Evolutionary conservation across 2,888 invertebrate genomes (phyloP).

Genomic region (Lycia hirtaria): DNA sequence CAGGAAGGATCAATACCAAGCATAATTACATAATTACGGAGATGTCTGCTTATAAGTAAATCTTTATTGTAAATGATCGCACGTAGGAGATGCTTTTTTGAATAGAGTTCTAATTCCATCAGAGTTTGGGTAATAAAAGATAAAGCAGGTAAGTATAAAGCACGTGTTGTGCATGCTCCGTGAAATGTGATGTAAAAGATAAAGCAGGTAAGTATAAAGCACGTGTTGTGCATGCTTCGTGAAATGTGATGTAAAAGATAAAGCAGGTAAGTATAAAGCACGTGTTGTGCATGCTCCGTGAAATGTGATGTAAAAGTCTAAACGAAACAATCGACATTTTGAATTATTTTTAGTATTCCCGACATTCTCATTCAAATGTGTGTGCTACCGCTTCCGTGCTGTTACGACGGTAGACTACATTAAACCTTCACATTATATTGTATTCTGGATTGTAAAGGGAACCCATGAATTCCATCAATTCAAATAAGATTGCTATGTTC

Average conservation of each 20-base stretch:
- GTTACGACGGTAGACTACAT: slow-evolving; percentile 27
- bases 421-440: slow-evolving; percentile 19
- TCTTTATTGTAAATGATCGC: no score
- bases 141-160: no score
- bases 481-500: slow-evolving; percentile 18
- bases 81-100: no score
- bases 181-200: no score
- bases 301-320: slow-evolving; percentile 3
- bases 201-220: no score
- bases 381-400: slow-evolving; percentile 25
- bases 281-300: background rate
- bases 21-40: background rate
- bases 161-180: no score
- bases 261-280: background rate
- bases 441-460: slow-evolving; percentile 18
- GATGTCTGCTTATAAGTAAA: no score
- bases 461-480: slow-evolving; percentile 1
- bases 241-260: no score
- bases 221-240: no score
- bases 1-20: background rate
- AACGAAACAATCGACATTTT: slow-evolving; percentile 6
- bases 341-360: slow-evolving; percentile 27
- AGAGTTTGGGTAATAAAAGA: no score
- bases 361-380: slow-evolving; percentile 31
- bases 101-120: no score